These are phyloP conservation scores for Oxyruncus cristatus DNA, from an alignment of 2,113 vertebrate species.

Conservation along the genomic window DNA sequence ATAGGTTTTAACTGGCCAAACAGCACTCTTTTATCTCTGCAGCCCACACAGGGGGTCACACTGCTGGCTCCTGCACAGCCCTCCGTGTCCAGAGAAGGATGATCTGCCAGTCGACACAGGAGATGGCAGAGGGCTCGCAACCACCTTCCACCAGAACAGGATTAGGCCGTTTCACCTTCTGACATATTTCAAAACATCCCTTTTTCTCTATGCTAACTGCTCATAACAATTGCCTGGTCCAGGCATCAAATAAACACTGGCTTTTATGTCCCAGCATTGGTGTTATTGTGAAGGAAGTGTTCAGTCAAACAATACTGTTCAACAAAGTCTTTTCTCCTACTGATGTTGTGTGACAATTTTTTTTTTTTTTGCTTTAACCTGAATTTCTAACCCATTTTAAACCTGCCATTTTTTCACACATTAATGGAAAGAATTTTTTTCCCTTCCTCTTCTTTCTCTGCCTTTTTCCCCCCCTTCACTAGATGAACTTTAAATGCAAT, in stretches of 20 bases:
- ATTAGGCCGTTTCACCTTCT: background rate
- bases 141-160: background rate
- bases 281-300: background rate
- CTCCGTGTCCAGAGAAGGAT: rapidly evolving
- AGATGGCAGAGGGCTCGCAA: background rate
- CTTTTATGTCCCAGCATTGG: background rate
- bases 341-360: background rate
- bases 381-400: slow-evolving; percentile 68
- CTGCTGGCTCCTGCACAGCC: rapidly evolving
- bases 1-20: background rate
- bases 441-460: slow-evolving; percentile 12
- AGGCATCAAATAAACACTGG: background rate
- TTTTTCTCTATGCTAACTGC: background rate
- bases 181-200: background rate
- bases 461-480: background rate
- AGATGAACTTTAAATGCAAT: slow-evolving; percentile 70
- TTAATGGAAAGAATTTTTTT: slow-evolving; percentile 30
- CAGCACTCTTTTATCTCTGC: background rate
- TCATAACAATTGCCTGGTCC: background rate
- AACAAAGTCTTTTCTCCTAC: slow-evolving; percentile 17
- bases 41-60: rapidly evolving
- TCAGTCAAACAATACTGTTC: background rate
- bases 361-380: slow-evolving; percentile 32
- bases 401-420: slow-evolving; percentile 9
- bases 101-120: rapidly evolving